Evolutionary conservation across 37 sponge, comb jelly and placozoan genomes (phyloP), one percentile per base, ranked within the genome.

Genomic region (Haliclona indistincta): DNA sequence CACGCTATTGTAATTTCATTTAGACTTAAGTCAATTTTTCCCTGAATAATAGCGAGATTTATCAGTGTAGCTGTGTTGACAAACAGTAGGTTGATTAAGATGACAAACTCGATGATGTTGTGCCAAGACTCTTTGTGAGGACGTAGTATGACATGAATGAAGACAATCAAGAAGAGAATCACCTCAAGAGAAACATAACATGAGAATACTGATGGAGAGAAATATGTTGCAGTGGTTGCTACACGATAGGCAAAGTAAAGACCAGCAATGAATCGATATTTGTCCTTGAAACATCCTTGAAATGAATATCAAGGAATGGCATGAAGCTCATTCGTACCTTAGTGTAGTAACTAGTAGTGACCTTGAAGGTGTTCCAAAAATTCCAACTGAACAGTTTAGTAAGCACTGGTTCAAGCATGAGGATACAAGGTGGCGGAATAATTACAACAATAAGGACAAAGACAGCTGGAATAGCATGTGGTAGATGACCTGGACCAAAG

Each of bases 261-360:
- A 25, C 60, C 60, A 25, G 60, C 60, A 58, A 58, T 25, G n/a
- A 20, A 58, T 11, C 60, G 13, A 58, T n/a, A 20, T 20, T 58
- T 58, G 60, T 58, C 60, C 28, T 58, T 58, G 25, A 58, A 58
- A 20, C 60, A 58, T n/a, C 60, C 60, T 20, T 58, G 60, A n/a
- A 58, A 58, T 58, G 60, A 58, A n/a, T n/a, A n/a, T 58, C 60
- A n/a, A 58, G 25, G 28, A 58, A 58, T 25, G 60, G 60, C 25
- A n/a, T 58, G 6, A 58, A 6, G 11, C n/a, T 58, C 60, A 58
- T 58, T 58, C 60, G 11, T 11, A 58, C 7, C 28, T 26, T 58
- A 26, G 7, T 20, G 28, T 25, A 26, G n/a, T 6, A 8, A 58
- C n/a, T 25, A 25, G 60, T 58, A 58, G n/a, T 6, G 6, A 26